phyloP scores from a whole-genome alignment of 2,797 vertebrate species.

The Enteromius unitaeniatus region DNA sequence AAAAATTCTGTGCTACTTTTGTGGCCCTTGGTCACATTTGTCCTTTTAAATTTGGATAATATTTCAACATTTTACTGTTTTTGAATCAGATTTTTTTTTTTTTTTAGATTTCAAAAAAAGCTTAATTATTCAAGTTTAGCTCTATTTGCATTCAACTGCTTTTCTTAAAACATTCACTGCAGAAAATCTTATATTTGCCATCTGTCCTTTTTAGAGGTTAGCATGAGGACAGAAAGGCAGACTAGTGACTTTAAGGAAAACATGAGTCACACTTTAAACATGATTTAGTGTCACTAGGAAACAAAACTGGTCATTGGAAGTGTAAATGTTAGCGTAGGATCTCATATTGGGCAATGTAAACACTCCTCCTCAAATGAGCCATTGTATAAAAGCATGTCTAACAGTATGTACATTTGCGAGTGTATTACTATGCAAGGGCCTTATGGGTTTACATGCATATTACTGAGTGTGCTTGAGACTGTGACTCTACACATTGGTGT shows the following conservation, averaged over 20 bases:
- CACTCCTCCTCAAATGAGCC: conserved; percentile 11
- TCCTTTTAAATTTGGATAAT: not conserved
- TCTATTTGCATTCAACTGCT: not conserved
- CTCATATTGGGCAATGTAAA: conserved; percentile 13
- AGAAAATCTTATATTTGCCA: not conserved
- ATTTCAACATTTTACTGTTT: not conserved
- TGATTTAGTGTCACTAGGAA: conserved; percentile 8
- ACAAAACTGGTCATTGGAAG: conserved; percentile 5
- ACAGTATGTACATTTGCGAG: not conserved
- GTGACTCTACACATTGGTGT: conserved; percentile 22
- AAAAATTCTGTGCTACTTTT: too few relatives aligned
- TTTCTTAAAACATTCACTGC: not conserved
- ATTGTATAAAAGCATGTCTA: not conserved
- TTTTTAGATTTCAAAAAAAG: not conserved
- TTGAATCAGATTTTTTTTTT: not conserved
- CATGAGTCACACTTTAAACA: conserved; percentile 38
- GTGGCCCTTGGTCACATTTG: not conserved
- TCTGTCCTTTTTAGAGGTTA: conserved; percentile 6
- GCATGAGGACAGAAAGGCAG: conserved; percentile 1
- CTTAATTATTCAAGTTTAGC: not conserved
- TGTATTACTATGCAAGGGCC: not conserved
- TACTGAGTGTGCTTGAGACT: conserved; percentile 16
- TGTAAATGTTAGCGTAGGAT: conserved; percentile 27
- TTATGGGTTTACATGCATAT: not conserved
- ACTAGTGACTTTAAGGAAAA: conserved; percentile 35